These are phyloP conservation scores for Catagonus wagneri DNA, from an alignment of 2,113 vertebrate genomes.

Conservation along the genomic window DNA sequence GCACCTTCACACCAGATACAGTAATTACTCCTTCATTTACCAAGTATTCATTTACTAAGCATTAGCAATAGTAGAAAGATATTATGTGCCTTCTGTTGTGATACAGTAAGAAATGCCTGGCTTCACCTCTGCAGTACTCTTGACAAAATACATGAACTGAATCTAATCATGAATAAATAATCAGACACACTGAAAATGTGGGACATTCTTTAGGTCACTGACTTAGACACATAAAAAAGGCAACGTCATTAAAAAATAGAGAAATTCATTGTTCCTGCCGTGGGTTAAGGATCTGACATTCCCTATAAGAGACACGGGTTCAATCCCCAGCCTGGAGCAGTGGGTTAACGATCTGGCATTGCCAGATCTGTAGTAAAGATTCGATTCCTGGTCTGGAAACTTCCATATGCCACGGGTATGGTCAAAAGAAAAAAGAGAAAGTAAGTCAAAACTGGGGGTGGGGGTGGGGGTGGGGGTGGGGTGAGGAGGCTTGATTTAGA, in stretches of 20 bases:
- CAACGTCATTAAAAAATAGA: not conserved
- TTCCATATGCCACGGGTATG: too few relatives aligned
- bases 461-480: not conserved
- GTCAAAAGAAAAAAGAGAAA: too few relatives aligned
- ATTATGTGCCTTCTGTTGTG: too few relatives aligned
- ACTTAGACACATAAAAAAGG: not conserved
- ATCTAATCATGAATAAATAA: not conserved
- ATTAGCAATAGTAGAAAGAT: too few relatives aligned
- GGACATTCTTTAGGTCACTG: not conserved
- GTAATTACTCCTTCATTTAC: not conserved
- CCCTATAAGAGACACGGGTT: too few relatives aligned
- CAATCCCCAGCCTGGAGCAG: too few relatives aligned
- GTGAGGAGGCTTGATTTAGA: not conserved
- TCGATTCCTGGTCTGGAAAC: too few relatives aligned
- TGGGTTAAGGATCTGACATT: too few relatives aligned
- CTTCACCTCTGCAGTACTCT: not conserved
- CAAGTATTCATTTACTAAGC: not conserved
- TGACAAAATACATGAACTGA: not conserved
- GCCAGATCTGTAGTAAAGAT: too few relatives aligned
- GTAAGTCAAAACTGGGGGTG: not conserved
- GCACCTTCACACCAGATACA: not conserved
- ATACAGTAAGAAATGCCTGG: not conserved
- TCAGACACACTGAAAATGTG: not conserved
- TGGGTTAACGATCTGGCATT: too few relatives aligned
- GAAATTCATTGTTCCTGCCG: too few relatives aligned